phyloP scores from a whole-genome alignment of 2,797 vertebrate species.

The Naso thynnoides region DNA sequence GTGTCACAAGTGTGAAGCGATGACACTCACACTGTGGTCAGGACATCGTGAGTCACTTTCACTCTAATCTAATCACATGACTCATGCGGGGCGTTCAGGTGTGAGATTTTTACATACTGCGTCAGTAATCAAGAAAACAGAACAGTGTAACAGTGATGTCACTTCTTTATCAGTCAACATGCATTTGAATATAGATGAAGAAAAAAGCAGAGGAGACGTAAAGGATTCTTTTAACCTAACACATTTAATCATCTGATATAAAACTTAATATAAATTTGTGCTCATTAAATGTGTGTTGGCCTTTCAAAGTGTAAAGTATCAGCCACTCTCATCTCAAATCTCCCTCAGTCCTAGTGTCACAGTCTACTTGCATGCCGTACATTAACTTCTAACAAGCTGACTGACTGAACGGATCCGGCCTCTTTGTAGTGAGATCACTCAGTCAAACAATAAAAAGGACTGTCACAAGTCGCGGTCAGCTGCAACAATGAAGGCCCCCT shows the following conservation, averaged over 20 bases:
- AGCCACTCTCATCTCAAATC: neutral
- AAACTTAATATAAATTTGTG: neutral
- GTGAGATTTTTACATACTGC: slow-evolving; percentile 27
- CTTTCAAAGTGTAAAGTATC: neutral
- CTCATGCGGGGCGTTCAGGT: slow-evolving; percentile 41
- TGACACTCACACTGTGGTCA: slow-evolving; percentile 37
- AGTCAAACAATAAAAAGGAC: slow-evolving; percentile 62
- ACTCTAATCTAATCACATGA: slow-evolving; percentile 62
- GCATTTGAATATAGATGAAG: neutral
- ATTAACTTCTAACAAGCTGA: slow-evolving; percentile 40
- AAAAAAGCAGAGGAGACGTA: neutral
- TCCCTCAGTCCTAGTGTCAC: neutral
- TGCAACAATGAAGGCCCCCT: slow-evolving; percentile 60
- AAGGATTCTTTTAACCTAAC: neutral
- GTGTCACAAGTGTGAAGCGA: slow-evolving; percentile 38
- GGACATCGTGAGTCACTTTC: slow-evolving; percentile 59
- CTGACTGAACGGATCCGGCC: slow-evolving; percentile 25
- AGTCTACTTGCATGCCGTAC: neutral
- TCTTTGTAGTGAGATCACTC: slow-evolving; percentile 38
- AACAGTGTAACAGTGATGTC: neutral
- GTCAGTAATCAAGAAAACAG: neutral
- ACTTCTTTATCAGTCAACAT: slow-evolving; percentile 1
- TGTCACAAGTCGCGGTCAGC: slow-evolving; percentile 52
- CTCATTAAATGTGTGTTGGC: neutral
- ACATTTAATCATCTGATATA: neutral